Base-by-base conservation (phyloP, 2,797 vertebrate genomes). In the Salarias fasciatus region DNA sequence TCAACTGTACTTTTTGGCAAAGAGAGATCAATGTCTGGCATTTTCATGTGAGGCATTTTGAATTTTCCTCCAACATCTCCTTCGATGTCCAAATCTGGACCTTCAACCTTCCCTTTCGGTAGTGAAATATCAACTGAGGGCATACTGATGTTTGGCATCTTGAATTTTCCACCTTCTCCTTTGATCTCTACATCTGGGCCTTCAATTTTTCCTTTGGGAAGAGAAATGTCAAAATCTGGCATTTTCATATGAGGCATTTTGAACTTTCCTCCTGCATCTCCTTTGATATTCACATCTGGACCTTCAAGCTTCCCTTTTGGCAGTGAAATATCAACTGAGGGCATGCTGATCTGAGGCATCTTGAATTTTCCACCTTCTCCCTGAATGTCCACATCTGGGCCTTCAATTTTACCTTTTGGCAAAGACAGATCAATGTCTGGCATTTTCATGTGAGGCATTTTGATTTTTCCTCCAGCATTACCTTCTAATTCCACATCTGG, bases 1-100 rank as follows among this genome's bases (percentile, higher is more conserved):
- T 24, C 18, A 24, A 24, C 24, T 24, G 24, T 24, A 18, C 73
- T 74, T 76, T 82, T 84, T 43, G 90, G 80, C 36, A 93, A 50
- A 35, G 87, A 69, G 8, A 93, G 69, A 37, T 87, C 86, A 53
- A 91, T 68, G 18, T 78, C 60, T 55, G 86, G 59, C 48, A 73
- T 24, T 3, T 24, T 24, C 18, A 24, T 2, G 18, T 24, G 18
- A 24, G 18, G 18, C 18, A 24, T 68, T 37, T 71, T 72, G 29
- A 75, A 72, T 40, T 93, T 93, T 8, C 41, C 64, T 0, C 62
- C 63, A 0, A 24, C 18, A 24, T 6, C 62, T 5, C 44, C 74
- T 31, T 47, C 71, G 12, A 53, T 33, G 2, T 81, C 63, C 1
- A 55, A 42, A 6, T 77, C 48, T 1, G 80, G 76, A 30, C 69